Conservation (phyloP, 2,888 invertebrate species). For the Apamea anceps region DNA sequence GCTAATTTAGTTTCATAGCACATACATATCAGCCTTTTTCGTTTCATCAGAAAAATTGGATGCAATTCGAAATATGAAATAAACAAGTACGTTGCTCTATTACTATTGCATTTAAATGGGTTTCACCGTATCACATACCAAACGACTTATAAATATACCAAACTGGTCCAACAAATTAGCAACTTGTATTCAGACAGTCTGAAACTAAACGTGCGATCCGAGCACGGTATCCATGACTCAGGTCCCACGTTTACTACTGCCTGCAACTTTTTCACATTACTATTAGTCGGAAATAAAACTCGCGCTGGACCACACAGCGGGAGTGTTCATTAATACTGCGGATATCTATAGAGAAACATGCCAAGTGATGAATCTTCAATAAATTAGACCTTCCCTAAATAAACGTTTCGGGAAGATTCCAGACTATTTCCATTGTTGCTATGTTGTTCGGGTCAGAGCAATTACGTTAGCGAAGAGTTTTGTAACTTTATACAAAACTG, state of each 20-base stretch:
- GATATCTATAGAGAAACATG: neutral
- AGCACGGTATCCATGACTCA: neutral
- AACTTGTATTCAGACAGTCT: neutral
- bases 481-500: neutral
- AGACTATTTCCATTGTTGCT: neutral
- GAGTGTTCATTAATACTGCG: neutral
- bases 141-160: no score
- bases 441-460: neutral
- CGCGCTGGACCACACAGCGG: neutral
- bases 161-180: no score
- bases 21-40: no score
- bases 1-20: no score
- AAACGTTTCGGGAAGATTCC: neutral
- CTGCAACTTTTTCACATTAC: neutral
- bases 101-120: no score
- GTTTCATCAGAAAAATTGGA: no score
- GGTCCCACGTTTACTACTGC: neutral
- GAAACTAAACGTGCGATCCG: neutral
- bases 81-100: no score
- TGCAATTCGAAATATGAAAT: no score
- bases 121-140: neutral
- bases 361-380: slow-evolving; percentile 1
- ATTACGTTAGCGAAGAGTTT: neutral
- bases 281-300: neutral
- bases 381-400: neutral